Evolutionary conservation across 2,113 vertebrate species (phyloP), one percentile per base, ranked within the genome.

Genomic region (Regulus satrapa): DNA sequence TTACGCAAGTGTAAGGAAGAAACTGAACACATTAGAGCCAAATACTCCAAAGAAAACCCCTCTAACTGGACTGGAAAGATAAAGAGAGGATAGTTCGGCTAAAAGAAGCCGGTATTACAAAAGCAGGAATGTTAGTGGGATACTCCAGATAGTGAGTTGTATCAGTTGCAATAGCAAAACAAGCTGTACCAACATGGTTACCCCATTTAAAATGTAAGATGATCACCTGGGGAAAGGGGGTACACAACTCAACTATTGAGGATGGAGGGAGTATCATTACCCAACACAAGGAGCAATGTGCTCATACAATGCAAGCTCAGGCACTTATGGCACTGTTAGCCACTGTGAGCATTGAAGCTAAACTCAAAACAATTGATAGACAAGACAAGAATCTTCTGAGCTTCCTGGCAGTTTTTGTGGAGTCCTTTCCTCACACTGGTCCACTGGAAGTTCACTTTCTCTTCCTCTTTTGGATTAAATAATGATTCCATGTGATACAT

Each of bases 61-160:
- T 45, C n/a, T 84, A 95, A 91, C 40, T 78, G 89, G 91, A 96
- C 51, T 89, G 91, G 56, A 82, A 89, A 94, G 36, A 54, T 89
- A 87, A 92, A 86, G 71, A 94, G 72, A 85, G 23, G 49, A 67
- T 36, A 89, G 40, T 72, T 40, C 46, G 54, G 66, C 52, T 82
- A 75, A 72, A 95, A 87, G 40, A 81, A 71, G 43, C 21, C 46
- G 51, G 5, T 55, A 55, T 63, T 40, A 95, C 73, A 91, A 94
- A 86, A 91, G 63, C 31, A 91, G 73, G 69, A 92, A 81, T 91
- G 69, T 83, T 76, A 95, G 64, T 59, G 25, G 46, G 51, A 92
- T 86, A 71, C 48, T 85, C 77, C 46, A 80, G 68, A 61, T 9
- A 90, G 59, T 10, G 49, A 34, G 73, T 29, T 84, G 29, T 64